Evolutionary conservation across 2,888 invertebrate species (phyloP).

Genomic region (Cheilosia pagana): DNA sequence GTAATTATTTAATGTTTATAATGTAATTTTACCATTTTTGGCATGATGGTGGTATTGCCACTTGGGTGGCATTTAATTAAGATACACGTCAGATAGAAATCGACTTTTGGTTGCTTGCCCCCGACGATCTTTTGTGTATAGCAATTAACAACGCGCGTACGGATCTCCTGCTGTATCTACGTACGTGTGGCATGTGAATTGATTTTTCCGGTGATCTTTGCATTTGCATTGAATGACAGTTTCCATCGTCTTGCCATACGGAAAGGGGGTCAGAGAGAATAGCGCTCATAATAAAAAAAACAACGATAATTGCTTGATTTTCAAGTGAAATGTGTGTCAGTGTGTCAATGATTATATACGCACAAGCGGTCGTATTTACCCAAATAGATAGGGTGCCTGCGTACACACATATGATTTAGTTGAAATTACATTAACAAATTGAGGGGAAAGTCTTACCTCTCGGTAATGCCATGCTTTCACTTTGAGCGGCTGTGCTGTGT

Average conservation of each 20-base stretch:
- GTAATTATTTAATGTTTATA: constrained; percentile 76
- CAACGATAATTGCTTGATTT: constrained; percentile 70
- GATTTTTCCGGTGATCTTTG: constrained; percentile 30
- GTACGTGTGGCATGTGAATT: constrained; percentile 41
- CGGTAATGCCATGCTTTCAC: constrained; percentile 21
- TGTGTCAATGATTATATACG: constrained; percentile 45
- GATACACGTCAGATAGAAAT: constrained; percentile 76
- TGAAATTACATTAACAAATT: constrained; percentile 3
- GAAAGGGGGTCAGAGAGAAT: constrained; percentile 1
- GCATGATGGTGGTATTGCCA: constrained; percentile 72
- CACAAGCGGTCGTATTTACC: not conserved
- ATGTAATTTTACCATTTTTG: constrained; percentile 77
- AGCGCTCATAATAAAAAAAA: constrained; percentile 11
- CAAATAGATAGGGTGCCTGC: not conserved
- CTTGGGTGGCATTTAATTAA: constrained; percentile 77
- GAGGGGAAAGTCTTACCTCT: constrained; percentile 14
- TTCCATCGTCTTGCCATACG: constrained; percentile 1
- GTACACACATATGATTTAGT: not conserved
- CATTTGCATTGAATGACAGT: constrained; percentile 66
- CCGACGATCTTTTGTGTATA: constrained; percentile 47
- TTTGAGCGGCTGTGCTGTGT: constrained; percentile 5
- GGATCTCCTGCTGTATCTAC: not conserved
- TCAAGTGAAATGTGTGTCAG: constrained; percentile 58
- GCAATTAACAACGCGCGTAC: constrained; percentile 59
- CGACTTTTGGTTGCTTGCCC: constrained; percentile 50